Evolutionary conservation across 2,888 invertebrate genomes (phyloP), one percentile per base, ranked within the genome.

Genomic region (Chalcis sispes): DNA sequence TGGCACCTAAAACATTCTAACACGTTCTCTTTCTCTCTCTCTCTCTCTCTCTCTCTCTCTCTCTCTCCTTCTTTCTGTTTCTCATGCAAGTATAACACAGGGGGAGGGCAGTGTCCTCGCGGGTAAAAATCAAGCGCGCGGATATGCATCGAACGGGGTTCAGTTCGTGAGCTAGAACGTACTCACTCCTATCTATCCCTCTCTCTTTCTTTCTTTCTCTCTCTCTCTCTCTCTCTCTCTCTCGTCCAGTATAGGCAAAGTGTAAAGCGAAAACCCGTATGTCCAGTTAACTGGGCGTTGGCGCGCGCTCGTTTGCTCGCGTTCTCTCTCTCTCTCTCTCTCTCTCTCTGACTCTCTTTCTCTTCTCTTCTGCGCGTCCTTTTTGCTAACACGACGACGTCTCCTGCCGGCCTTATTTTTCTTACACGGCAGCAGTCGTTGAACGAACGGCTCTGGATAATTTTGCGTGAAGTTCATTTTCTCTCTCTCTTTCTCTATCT

Each of bases 281-380:
- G 79, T 81, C 80, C 81, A 79, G 81, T 80, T 80, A 80, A 72
- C 79, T 77, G 81, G 79, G 81, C 81, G 81, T 81, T 79, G 79
- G 79, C 80, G 77, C 79, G 15, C 52, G 0, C n/a, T n/a, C n/a
- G n/a, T n/a, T n/a, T n/a, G n/a, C n/a, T n/a, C n/a, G n/a, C n/a
- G n/a, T n/a, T n/a, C n/a, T n/a, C n/a, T n/a, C n/a, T n/a, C n/a
- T n/a, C n/a, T n/a, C n/a, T n/a, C n/a, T n/a, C n/a, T n/a, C n/a
- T n/a, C n/a, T n/a, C n/a, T n/a, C n/a, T n/a, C n/a, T 8, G 32
- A 8, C 32, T 42, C 42, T 42, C 15, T 42, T 4, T 23, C 23
- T 18, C 20, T 5, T 20, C 32, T 32, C n/a, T 36, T 25, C 27
- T n/a, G n/a, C n/a, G n/a, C n/a, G n/a, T n/a, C n/a, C n/a, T n/a